Conservation (phyloP, 1,140 invertebrate species). For the Nephila pilipes region DNA sequence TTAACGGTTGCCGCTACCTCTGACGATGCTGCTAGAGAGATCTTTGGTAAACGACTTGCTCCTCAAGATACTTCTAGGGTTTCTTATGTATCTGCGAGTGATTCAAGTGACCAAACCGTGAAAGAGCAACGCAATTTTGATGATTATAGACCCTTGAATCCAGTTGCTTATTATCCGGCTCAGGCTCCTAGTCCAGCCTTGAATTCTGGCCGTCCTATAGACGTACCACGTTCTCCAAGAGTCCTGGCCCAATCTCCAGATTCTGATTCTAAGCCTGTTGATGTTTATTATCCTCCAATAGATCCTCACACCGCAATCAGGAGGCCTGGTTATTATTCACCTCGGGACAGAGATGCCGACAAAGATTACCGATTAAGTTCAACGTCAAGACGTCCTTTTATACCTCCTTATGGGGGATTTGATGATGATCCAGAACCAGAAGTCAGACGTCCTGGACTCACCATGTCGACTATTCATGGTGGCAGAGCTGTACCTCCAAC, state of each 20-base stretch:
- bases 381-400: slow-evolving; percentile 53
- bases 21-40: neutral
- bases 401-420: slow-evolving; percentile 72
- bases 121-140: slow-evolving; percentile 59
- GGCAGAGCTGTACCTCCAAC: neutral
- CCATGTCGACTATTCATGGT: slow-evolving; percentile 43
- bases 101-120: slow-evolving; percentile 10
- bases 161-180: slow-evolving; percentile 60
- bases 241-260: neutral
- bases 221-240: neutral
- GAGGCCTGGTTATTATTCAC: slow-evolving; percentile 26
- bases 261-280: slow-evolving; percentile 3
- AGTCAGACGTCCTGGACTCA: slow-evolving; percentile 34
- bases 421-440: slow-evolving; percentile 56
- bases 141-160: slow-evolving; percentile 63
- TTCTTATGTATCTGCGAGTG: slow-evolving; percentile 6
- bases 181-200: neutral
- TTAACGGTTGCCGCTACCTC: slow-evolving; percentile 46
- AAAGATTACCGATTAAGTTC: slow-evolving; percentile 26
- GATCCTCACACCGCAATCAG: slow-evolving; percentile 64
- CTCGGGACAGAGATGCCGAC: neutral
- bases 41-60: slow-evolving; percentile 27
- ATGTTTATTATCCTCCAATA: slow-evolving; percentile 68
- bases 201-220: neutral
- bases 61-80: neutral